Evolutionary conservation across 2,797 vertebrate species (phyloP), one percentile per base, ranked within the genome.

Genomic region (Bufotes viridis): DNA sequence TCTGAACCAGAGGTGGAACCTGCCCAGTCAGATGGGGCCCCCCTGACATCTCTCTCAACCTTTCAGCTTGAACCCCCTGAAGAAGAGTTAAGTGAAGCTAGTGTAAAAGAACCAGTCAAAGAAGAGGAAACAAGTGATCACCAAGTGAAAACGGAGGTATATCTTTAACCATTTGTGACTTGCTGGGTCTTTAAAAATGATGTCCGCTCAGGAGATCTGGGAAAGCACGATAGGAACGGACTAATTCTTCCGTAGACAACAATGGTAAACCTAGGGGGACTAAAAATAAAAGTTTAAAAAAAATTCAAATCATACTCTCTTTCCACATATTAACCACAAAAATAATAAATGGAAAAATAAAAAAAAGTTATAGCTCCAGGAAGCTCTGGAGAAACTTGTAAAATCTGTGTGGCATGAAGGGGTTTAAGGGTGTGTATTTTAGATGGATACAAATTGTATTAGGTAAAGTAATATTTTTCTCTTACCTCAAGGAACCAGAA

Each of bases 111-210:
- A 34, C 86, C 88, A 0, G 42, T 92, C 78, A 95, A 95, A 85
- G 91, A 91, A 88, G 94, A 94, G 20, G 26, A 87, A 9, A 12
- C 3, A 1, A 24, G 49, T 78, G 86, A 93, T 63, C 93, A 93
- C 61, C 90, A 87, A 15, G 92, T 96, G 90, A 95, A 96, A 91
- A 89, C 93, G 74, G 95, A 96, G 95, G 95, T 96, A 95, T 89
- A 29, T 81, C 9, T 51, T 84, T 42, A 42, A 42, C 42, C 42
- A 42, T 42, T 42, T 42, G 3, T 5, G 42, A 42, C 42, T 42
- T 42, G 42, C 42, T 42, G 42, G 42, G 42, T 42, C 42, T 42
- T 42, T 42, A 6, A 42, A 42, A 42, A 42, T 42, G 3, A 42
- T 42, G 42, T 42, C 42, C 42, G 42, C 42, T 42, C 4, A 42